Evolutionary conservation across 2,113 vertebrate species (phyloP), one percentile per base, ranked within the genome.

Genomic region (Petaurus breviceps): DNA sequence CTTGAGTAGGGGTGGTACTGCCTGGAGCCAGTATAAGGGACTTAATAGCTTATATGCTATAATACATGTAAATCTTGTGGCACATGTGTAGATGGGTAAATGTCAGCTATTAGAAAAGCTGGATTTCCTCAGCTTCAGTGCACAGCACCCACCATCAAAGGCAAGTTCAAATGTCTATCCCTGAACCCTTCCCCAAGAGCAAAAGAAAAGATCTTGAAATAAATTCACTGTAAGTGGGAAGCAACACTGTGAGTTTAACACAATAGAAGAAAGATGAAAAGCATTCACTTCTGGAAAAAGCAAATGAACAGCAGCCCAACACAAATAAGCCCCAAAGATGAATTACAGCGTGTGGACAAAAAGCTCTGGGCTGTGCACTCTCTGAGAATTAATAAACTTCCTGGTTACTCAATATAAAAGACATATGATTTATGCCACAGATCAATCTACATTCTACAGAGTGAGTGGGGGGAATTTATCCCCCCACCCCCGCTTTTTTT

Each of bases 361-460:
- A 54, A 95, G 68, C 92, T 96, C 53, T 57, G 19, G 96, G 97
- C 90, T 92, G 94, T 95, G 94, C 53, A 95, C 90, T 89, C 90
- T 43, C 61, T 37, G 94, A 91, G 61, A 97, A 97, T 97, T 95
- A 97, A 96, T 97, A 95, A 97, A 92, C 84, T 93, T 91, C 37
- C 52, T 95, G 14, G 43, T 89, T 96, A 91, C 53, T 96, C 52
- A 90, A 77, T 95, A 95, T 57, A 96, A 95, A 89, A 90, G 92
- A 94, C 94, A 96, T 24, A 92, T 95, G 91, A 96, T 95, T 97
- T 95, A 95, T 95, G 90, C 31, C 54, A 96, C 93, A 97, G 54
- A 93, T 95, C 94, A 54, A 92, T 84, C 57, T 97, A 47, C 46
- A 93, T 92, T 94, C 61, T 93, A 92, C 8, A 93, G n/a, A 90